Evolutionary conservation across 1,140 invertebrate species (phyloP), one percentile per base, ranked within the genome.

Genomic region (Notospermus geniculatus): DNA sequence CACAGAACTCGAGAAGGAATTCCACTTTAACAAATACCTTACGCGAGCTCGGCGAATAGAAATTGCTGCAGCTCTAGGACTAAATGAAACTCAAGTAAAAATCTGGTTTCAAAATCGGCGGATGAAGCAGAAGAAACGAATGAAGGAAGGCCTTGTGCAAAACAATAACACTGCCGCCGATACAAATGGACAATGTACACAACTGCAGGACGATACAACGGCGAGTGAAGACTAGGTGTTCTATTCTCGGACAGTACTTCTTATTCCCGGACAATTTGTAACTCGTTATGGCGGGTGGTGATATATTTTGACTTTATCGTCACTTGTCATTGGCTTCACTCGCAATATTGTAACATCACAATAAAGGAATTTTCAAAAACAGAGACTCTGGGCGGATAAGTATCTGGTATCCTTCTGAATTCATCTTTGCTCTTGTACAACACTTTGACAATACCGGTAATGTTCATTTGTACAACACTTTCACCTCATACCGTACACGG

Each of bases 21-120:
- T 98, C 82, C 95, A 99, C 82, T 98, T 97, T 82, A 98, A 98
- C 84, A 97, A 97, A 83, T 99, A 99, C 84, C 86, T 99, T 71
- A 98, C 95, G 1, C 84, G 97, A 66, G 95, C 94, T 7, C 83
- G 96, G 68, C 86, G 97, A 66, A 97, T 98, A 71, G 97, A 99
- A 82, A 99, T 99, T 67, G 97, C 97, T 0, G 91, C 93, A 0
- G 89, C 93, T 1, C 83, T 99, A 19, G 91, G 95, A 75, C 87
- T 99, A 2, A 98, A 98, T 80, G 97, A 99, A 78, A 98, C 96
- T 0, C 93, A 97, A 83, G 78, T 80, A 22, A 80, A 79, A 68
- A 78, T 78, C 56, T 80, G 78, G 79, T 98, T 98, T 85, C 95
- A 98, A 84, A 98, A 98, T 85, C 86, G 95, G 72, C 87, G 95